Percentiles rank a stretch among this genome's conserved stretches.
These are phyloP conservation scores for Lepidothrix coronata DNA, from an alignment of 2,113 vertebrate species.

Conservation along the genomic window DNA sequence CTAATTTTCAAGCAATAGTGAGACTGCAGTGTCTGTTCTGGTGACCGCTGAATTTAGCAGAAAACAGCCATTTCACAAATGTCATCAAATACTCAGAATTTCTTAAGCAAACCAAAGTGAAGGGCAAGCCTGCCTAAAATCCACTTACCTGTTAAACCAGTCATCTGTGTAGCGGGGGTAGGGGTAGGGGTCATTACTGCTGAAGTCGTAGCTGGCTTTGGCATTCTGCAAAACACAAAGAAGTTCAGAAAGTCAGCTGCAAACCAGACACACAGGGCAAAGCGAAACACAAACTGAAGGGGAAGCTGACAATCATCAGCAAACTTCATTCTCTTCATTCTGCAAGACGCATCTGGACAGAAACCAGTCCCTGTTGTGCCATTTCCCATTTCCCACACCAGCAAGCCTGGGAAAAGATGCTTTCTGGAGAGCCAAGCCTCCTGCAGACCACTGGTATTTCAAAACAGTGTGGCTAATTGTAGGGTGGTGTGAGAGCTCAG, in stretches of 20 bases:
- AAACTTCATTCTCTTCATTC: not conserved
- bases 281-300: not conserved
- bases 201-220: constrained; percentile 98
- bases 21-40: not conserved
- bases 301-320: not conserved
- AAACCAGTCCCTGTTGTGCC: not conserved
- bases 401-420: not conserved
- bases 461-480: not conserved
- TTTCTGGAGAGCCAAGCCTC: not conserved
- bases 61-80: not conserved
- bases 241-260: not conserved
- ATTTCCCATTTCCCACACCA: not conserved
- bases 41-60: not conserved
- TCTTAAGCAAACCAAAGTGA: not conserved
- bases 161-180: constrained; percentile 98
- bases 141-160: constrained; percentile 98
- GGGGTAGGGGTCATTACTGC: constrained; percentile 96
- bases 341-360: not conserved
- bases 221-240: constrained; percentile 89
- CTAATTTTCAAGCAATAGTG: not conserved
- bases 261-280: not conserved
- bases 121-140: not conserved
- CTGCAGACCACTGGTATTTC: not conserved
- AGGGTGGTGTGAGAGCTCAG: not conserved
- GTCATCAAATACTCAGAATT: not conserved